Percentiles rank a stretch among this genome's conserved stretches.
Evolutionary conservation across 1,140 invertebrate genomes (phyloP).

Genomic region (Calephelis nemesis): DNA sequence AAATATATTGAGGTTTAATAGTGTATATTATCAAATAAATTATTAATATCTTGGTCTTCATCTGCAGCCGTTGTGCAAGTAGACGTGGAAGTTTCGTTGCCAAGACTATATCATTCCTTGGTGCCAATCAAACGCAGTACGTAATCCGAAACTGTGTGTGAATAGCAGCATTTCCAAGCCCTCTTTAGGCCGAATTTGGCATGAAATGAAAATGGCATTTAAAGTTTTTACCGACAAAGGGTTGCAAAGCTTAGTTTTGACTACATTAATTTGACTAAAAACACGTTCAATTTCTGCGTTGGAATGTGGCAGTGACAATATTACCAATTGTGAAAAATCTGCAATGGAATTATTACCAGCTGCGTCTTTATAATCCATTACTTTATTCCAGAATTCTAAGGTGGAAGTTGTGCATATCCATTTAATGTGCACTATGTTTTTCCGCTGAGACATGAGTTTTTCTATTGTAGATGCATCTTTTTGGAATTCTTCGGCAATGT

Average conservation of each 20-base stretch:
- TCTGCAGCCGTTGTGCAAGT: constrained; percentile 13
- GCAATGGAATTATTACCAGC: not conserved
- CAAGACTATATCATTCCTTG: too few species aligned
- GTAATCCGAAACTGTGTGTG: too few species aligned
- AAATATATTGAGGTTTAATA: not conserved
- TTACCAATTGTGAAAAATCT: constrained; percentile 24
- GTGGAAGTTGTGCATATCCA: constrained; percentile 27
- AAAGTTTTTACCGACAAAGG: constrained; percentile 29
- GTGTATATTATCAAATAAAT: constrained; percentile 28
- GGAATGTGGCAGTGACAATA: constrained; percentile 34
- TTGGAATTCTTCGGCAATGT: constrained; percentile 32
- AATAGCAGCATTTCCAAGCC: too few species aligned
- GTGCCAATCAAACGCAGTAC: too few species aligned
- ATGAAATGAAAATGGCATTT: not conserved
- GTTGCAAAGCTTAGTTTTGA: constrained; percentile 34
- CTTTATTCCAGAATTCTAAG: constrained; percentile 32
- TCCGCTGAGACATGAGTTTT: constrained; percentile 31
- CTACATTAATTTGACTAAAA: constrained; percentile 37
- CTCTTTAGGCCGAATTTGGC: too few species aligned
- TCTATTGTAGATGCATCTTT: constrained; percentile 28
- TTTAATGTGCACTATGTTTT: constrained; percentile 32
- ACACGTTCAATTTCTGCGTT: constrained; percentile 36
- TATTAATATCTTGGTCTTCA: constrained; percentile 25
- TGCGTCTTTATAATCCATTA: not conserved
- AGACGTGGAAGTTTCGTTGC: constrained; percentile 20